These are phyloP conservation scores for Mycetomoellerius zeteki DNA, from an alignment of 1,140 invertebrate genomes.

Conservation along the genomic window DNA sequence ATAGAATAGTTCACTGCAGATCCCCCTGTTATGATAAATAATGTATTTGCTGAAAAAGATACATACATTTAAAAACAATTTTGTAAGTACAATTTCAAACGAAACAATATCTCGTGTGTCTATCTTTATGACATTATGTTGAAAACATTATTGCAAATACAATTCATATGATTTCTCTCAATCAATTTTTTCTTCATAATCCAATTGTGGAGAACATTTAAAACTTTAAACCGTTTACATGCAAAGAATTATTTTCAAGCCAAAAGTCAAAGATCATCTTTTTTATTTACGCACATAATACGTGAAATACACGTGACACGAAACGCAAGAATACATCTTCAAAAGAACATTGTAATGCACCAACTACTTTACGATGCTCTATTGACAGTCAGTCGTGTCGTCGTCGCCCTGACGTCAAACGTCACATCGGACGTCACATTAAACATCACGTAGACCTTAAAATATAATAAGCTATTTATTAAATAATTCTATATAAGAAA, in stretches of 20 bases:
- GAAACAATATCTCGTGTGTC: background rate
- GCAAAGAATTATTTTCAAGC: background rate
- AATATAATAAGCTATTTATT: too few relatives aligned
- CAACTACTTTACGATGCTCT: too few relatives aligned
- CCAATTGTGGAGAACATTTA: background rate
- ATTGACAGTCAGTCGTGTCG: too few relatives aligned
- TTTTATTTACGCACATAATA: conserved; percentile 60
- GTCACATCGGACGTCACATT: background rate
- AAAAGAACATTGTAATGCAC: background rate
- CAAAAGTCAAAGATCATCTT: conserved; percentile 69
- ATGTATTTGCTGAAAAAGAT: conserved; percentile 52
- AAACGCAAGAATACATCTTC: conserved; percentile 9
- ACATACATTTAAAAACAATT: background rate
- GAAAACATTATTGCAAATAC: conserved; percentile 14
- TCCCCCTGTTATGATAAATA: background rate
- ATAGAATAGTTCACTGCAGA: conserved; percentile 43
- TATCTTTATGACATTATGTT: background rate
- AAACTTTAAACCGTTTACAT: background rate
- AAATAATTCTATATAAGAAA: too few relatives aligned
- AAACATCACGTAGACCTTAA: too few relatives aligned
- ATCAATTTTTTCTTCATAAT: background rate
- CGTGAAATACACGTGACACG: background rate
- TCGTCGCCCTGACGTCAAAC: background rate
- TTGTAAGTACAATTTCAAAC: background rate
- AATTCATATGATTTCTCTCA: background rate